phyloP scores from a whole-genome alignment of 2,888 invertebrate species.

The Amiota mariae region DNA sequence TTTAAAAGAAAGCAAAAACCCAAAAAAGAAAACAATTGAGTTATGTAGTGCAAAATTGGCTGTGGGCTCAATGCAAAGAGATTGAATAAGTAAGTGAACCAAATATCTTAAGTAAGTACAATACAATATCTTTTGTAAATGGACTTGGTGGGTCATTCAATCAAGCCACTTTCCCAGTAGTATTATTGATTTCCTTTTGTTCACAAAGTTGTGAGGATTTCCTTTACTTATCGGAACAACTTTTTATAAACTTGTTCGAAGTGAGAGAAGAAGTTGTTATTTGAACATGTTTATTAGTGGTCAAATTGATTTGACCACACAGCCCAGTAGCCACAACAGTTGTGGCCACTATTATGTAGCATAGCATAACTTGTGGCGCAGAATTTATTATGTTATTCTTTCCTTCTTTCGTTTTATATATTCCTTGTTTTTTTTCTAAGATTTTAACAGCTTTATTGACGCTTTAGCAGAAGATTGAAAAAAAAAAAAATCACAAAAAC shows the following conservation, averaged over 20 bases:
- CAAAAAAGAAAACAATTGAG: no score
- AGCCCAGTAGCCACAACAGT: neutral
- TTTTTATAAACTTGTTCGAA: neutral
- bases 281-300: neutral
- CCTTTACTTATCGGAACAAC: neutral
- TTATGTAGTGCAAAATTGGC: no score
- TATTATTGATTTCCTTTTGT: slow-evolving; percentile 23
- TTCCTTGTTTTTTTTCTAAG: no score
- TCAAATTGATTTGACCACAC: neutral
- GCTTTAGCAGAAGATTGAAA: no score
- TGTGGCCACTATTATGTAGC: neutral
- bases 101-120: no score
- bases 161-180: neutral
- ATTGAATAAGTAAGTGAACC: no score
- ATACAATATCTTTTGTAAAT: no score
- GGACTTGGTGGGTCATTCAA: neutral
- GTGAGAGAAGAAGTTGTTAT: slow-evolving; percentile 1
- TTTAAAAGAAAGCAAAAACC: no score
- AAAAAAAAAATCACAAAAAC: no score
- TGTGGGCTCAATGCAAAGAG: no score
- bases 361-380: slow-evolving; percentile 12
- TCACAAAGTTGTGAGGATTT: neutral
- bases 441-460: no score
- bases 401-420: no score
- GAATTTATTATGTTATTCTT: neutral